A percentile compares a stretch with the other conserved stretches of the same genome.
Evolutionary conservation across 1,140 invertebrate species (phyloP).

Genomic region (Drosophila prosaltans): DNA sequence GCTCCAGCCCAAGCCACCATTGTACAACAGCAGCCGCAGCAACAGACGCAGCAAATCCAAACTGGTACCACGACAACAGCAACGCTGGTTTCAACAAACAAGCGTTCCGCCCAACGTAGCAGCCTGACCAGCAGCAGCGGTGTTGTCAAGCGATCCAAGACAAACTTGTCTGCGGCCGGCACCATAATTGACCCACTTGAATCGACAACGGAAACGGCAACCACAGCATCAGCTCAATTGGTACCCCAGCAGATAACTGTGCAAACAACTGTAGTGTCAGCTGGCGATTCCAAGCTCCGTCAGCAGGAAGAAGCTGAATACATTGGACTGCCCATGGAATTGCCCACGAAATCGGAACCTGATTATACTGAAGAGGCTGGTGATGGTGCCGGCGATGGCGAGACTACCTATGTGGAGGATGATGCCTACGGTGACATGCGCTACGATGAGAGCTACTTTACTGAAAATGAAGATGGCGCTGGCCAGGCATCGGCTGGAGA

Average conservation of each 20-base stretch:
- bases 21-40: conserved; percentile 63
- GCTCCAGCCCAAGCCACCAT: conserved; percentile 70
- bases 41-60: conserved; percentile 67
- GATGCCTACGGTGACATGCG: conserved; percentile 82
- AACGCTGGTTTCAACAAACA: conserved; percentile 76
- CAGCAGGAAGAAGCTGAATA: conserved; percentile 74
- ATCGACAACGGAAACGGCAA: conserved; percentile 49
- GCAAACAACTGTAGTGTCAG: conserved; percentile 67
- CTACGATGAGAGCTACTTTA: conserved; percentile 83
- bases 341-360: conserved; percentile 82
- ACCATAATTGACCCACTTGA: conserved; percentile 62
- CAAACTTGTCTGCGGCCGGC: conserved; percentile 28
- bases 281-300: conserved; percentile 39
- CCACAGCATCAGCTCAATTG: conserved; percentile 51
- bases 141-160: conserved; percentile 62
- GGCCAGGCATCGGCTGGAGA: conserved; percentile 29
- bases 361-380: conserved; percentile 80
- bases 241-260: conserved; percentile 75
- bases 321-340: conserved; percentile 81
- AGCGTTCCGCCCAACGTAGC: conserved; percentile 69
- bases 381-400: conserved; percentile 76
- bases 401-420: conserved; percentile 82
- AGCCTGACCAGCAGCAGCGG: conserved; percentile 43
- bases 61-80: conserved; percentile 74
- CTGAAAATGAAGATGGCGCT: conserved; percentile 79